A percentile compares a stretch with the other conserved stretches of the same genome.
phyloP scores from a whole-genome alignment of 2,113 vertebrate genomes.

The Dascyllus trimaculatus region DNA sequence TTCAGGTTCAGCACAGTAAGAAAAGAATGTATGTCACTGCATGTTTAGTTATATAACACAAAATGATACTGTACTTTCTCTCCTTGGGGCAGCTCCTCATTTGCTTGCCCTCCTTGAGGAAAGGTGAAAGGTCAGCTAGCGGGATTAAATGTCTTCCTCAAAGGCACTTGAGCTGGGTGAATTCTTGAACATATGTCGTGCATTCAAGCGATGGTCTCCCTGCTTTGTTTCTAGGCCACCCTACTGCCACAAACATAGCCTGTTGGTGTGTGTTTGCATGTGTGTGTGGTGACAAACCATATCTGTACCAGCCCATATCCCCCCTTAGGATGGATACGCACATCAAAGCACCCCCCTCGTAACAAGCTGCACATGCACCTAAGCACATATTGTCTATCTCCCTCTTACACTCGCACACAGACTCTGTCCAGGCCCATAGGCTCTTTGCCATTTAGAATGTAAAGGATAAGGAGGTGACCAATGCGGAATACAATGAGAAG shows the following conservation, averaged over 20 bases:
- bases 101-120: not conserved
- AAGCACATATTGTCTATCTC: conserved; percentile 35
- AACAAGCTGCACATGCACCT: conserved; percentile 27
- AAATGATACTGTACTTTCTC: conserved; percentile 8
- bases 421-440: conserved; percentile 16
- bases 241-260: not conserved
- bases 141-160: conserved; percentile 21
- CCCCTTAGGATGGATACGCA: conserved; percentile 37
- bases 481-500: conserved; percentile 4
- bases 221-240: conserved; percentile 37
- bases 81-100: not conserved
- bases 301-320: conserved; percentile 40
- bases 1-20: conserved; percentile 1
- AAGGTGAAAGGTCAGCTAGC: conserved; percentile 29
- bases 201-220: conserved; percentile 2
- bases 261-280: not conserved
- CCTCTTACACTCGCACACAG: conserved; percentile 19
- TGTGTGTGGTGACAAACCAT: conserved; percentile 12
- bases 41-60: conserved; percentile 31
- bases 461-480: conserved; percentile 39
- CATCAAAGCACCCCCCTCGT: conserved; percentile 33
- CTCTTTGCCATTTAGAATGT: conserved; percentile 45
- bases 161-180: conserved; percentile 16
- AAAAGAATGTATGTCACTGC: conserved; percentile 28
- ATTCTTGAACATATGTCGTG: not conserved